Conservation (phyloP, 2,113 vertebrate genomes). For the Onychorhynchus coronatus region DNA sequence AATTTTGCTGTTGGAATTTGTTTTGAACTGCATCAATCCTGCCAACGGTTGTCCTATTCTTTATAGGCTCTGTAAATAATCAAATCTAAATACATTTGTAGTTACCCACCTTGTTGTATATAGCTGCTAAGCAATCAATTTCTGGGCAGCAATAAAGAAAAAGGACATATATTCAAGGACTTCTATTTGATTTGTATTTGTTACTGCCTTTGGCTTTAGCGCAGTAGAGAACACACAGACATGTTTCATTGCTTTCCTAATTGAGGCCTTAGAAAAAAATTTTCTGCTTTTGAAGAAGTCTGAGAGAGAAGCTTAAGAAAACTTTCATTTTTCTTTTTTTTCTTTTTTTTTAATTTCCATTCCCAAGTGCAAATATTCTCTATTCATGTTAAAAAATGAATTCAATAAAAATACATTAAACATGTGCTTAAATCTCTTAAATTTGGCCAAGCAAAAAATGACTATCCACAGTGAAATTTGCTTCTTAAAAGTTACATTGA, state of each 20-base stretch:
- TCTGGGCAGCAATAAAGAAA: background rate
- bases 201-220: background rate
- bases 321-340: background rate
- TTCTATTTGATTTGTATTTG: slow-evolving; percentile 27
- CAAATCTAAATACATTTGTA: slow-evolving; percentile 51
- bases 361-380: background rate
- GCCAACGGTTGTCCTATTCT: background rate
- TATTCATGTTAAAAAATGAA: background rate
- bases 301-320: background rate
- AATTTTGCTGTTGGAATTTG: background rate
- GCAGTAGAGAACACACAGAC: background rate
- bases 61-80: background rate
- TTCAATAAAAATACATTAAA: background rate
- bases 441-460: background rate
- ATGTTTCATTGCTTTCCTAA: background rate
- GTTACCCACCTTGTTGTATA: background rate
- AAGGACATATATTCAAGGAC: slow-evolving; percentile 23
- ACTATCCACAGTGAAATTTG: background rate
- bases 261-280: background rate
- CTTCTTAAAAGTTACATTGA: background rate
- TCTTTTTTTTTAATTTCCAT: background rate
- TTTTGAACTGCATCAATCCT: background rate
- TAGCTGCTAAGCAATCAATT: background rate
- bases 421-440: background rate
- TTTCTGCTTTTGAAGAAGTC: background rate